Base-by-base conservation (phyloP, 92 coral and sea anemone species). In the Paramuricea clavata region DNA sequence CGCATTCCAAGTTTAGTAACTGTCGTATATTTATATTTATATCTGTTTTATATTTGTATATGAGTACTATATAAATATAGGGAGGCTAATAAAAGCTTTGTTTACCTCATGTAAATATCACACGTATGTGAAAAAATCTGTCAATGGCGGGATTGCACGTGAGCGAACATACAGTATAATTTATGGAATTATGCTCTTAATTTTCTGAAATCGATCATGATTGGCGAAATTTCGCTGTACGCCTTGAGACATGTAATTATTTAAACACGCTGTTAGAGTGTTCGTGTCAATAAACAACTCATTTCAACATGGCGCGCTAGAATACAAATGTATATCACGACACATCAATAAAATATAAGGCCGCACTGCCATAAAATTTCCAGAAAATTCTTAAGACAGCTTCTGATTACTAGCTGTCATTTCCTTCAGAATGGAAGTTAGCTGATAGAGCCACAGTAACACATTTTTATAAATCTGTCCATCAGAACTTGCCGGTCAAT, bases 11-110 rank as follows among this genome's bases (percentile, higher is more conserved):
- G 72, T 65, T 28, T 65, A 65, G 72, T 4, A 65, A 33, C 41
- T 19, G 41, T 65, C n/a, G n/a, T n/a, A n/a, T n/a, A n/a, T 65
- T 65, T 65, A 26, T 65, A 65, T 65, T 65, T 65, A 65, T 65
- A 65, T 65, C 72, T 65, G 36, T 5, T 39, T 39, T 4, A 39
- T 39, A 10, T 39, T n/a, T n/a, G 68, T 25, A 21, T 65, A 33
- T 26, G 41, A 65, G 22, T 12, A 28, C 22, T 65, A 65, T 39
- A 65, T 65, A 65, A 65, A 65, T 65, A 65, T 65, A 65, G 41
- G 41, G 36, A 26, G n/a, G 72, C 72, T 65, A 65, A 65, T 65
- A 65, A 65, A 65, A 65, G 72, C 36, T 65, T 19, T 31, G 72
- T 65, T 65, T 28, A 65, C 72, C 41, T 28, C 21, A 11, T 65